These are phyloP conservation scores for Xestobium rufovillosum DNA, from an alignment of 2,888 invertebrate species.

Conservation along the genomic window DNA sequence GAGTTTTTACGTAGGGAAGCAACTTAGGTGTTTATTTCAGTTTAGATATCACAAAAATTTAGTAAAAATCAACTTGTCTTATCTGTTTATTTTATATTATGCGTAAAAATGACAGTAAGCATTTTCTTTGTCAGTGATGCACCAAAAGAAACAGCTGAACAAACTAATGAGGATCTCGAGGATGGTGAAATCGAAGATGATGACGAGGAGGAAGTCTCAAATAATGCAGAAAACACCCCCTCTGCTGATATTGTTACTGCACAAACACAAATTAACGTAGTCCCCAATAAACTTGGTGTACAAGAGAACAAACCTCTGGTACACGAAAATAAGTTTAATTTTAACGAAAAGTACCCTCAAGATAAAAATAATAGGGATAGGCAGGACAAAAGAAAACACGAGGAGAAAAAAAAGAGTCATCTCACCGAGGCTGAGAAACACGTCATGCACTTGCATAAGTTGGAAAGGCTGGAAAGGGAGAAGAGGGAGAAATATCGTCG, in stretches of 20 bases:
- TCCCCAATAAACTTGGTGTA: too few species aligned
- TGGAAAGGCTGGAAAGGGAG: conserved; percentile 38
- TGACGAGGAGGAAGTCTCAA: conserved; percentile 46
- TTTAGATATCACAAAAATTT: too few species aligned
- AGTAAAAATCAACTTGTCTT: too few species aligned
- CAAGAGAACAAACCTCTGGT: background rate
- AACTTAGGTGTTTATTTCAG: too few species aligned
- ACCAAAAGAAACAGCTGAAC: too few species aligned
- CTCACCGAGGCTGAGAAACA: conserved; percentile 43
- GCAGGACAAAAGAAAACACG: conserved; percentile 21
- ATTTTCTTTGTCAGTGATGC: too few species aligned
- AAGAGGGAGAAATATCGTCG: conserved; percentile 37
- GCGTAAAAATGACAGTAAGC: too few species aligned
- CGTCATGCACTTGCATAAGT: conserved; percentile 39
- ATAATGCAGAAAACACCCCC: conserved; percentile 7
- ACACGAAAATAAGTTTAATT: too few species aligned
- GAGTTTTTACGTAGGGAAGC: too few species aligned
- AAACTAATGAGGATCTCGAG: conserved; percentile 59
- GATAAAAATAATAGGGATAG: conserved; percentile 11
- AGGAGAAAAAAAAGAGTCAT: conserved; percentile 34
- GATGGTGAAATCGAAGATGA: conserved; percentile 80
- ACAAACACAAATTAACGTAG: background rate
- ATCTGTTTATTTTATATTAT: too few species aligned
- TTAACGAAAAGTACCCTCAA: background rate
- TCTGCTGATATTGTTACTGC: conserved; percentile 10